These are phyloP conservation scores for Meriones unguiculatus DNA, from an alignment of 2,113 vertebrate genomes.

Conservation along the genomic window DNA sequence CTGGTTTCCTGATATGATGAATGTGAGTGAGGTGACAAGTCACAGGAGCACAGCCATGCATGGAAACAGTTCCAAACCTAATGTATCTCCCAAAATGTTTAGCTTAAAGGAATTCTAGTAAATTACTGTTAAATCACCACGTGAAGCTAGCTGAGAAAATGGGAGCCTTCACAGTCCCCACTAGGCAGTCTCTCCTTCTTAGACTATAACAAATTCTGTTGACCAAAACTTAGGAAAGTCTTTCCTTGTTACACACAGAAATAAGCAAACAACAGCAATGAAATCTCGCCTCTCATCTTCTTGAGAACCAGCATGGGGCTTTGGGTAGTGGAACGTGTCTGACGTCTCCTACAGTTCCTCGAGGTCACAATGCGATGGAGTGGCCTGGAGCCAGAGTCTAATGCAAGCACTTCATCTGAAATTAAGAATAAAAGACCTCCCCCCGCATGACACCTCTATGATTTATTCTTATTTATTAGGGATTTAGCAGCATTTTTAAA, in stretches of 20 bases:
- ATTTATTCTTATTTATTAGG: slow-evolving; percentile 11
- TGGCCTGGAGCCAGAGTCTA: neutral
- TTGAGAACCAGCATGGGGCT: neutral
- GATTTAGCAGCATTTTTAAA: slow-evolving; percentile 29
- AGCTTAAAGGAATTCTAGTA: slow-evolving; percentile 41
- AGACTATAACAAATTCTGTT: neutral
- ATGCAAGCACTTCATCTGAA: neutral
- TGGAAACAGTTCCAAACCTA: neutral
- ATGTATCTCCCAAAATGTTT: neutral
- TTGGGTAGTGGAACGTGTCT: too few relatives aligned
- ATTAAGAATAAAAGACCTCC: neutral
- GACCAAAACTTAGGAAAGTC: slow-evolving; percentile 7
- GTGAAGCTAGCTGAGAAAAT: neutral
- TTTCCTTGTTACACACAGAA: neutral
- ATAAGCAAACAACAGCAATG: neutral
- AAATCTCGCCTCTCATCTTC: neutral
- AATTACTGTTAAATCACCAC: neutral
- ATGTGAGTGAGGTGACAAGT: neutral
- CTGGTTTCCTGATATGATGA: slow-evolving; percentile 29
- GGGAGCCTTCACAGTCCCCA: neutral
- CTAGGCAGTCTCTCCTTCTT: neutral
- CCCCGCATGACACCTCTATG: neutral
- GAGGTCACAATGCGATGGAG: neutral
- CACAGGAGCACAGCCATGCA: neutral
- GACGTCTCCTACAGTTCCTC: neutral